Base-by-base conservation (phyloP, 2,113 vertebrate species). In the Prolemur simus region DNA sequence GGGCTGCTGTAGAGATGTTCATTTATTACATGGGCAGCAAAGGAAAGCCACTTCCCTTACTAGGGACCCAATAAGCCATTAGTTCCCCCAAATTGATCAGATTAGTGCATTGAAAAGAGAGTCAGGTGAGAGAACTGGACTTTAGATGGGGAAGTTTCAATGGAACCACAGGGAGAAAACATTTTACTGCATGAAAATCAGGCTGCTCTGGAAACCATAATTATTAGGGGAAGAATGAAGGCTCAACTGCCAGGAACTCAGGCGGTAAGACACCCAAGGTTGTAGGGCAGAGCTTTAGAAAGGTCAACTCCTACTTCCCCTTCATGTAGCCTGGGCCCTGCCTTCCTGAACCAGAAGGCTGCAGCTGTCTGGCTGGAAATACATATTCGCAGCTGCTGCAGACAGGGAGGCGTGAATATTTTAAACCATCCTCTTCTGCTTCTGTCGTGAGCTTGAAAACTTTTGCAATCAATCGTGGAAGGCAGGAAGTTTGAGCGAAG, bases 351-450 rank as follows among this genome's bases (percentile, higher is more conserved):
- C 58, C 68, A 47, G 64, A 89, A 90, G 25, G 66, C 60, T 68
- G 81, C 52, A 68, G 78, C 78, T 91, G 52, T 20, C 87, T 56
- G n/a, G 17, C 63, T 93, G 23, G 17, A 13, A 56, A 47, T 95
- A 87, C 78, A 87, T 95, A 92, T 81, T 69, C 68, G 66, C 45
- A 25, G 68, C 39, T 73, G 45, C 54, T 69, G n/a, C n/a, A 84
- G 54, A 95, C 25, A 81, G 78, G 85, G 29, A 85, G 23, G n/a
- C 1, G 0, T 52, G 68, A 74, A 52, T 83, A 84, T 89, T 93
- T 96, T 76, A 89, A 87, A 89, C 58, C n/a, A 8, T 34, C 0
- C 0, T 78, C 93, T 81, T 96, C 77, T 96, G 23, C 23, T 94
- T 78, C 85, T 93, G 60, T 87, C 60, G 49, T 34, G 73, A 94